A percentile compares a stretch with the other conserved stretches of the same genome.
Evolutionary conservation across 2,797 vertebrate genomes (phyloP).

Genomic region (Hippopotamyrus pictus): DNA sequence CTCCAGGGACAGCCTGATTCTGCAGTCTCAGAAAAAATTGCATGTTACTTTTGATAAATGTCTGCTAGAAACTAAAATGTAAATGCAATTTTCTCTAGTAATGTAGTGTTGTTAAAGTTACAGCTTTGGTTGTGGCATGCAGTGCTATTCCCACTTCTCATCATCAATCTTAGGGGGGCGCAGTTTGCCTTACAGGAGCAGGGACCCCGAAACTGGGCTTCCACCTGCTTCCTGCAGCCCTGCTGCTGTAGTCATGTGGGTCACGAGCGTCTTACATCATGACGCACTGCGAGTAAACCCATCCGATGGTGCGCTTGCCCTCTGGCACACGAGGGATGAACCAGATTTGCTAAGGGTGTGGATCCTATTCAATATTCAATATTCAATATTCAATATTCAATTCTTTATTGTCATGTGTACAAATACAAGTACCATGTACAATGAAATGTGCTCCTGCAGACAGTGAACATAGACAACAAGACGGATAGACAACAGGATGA

Average conservation of each 20-base stretch:
- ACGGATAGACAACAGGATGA: too few species aligned
- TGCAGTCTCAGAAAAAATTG: background rate
- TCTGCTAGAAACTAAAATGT: background rate
- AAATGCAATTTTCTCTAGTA: background rate
- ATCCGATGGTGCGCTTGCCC: background rate
- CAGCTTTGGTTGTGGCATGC: background rate
- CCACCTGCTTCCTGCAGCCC: background rate
- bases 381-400: too few species aligned
- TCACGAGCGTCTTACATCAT: background rate
- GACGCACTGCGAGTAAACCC: background rate
- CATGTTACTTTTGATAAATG: background rate
- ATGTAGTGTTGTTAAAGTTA: background rate
- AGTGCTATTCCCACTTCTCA: background rate
- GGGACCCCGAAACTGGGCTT: background rate
- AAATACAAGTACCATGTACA: too few species aligned
- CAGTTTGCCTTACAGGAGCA: background rate
- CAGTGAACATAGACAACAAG: too few species aligned
- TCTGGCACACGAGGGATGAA: background rate
- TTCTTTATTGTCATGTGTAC: too few species aligned
- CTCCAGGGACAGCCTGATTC: background rate
- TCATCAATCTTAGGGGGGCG: background rate
- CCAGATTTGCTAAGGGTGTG: background rate
- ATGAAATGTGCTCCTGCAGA: too few species aligned
- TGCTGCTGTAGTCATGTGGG: background rate
- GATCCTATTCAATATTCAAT: too few species aligned